Conservation (phyloP, 2,113 vertebrate genomes). For the Glaucidium brasilianum region DNA sequence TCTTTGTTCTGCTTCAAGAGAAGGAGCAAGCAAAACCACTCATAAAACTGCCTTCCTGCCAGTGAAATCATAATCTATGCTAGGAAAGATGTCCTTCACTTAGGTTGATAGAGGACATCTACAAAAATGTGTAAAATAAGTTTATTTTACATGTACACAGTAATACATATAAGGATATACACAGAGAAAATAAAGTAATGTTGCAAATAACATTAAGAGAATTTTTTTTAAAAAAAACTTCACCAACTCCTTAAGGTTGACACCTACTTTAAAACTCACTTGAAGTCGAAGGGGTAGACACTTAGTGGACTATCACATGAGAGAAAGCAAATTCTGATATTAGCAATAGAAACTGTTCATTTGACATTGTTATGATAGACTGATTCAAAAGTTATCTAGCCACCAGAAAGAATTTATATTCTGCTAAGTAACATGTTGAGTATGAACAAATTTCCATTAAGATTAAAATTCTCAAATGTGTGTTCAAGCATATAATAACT, state of each 20-base stretch:
- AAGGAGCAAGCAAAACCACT: constrained; percentile 64
- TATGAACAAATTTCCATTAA: background rate
- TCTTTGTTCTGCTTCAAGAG: constrained; percentile 40
- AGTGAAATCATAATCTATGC: constrained; percentile 28
- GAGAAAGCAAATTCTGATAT: background rate
- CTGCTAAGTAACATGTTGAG: background rate
- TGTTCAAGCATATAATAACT: constrained; percentile 19
- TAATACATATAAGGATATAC: background rate
- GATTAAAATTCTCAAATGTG: background rate
- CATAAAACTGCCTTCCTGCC: constrained; percentile 61
- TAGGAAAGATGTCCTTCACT: constrained; percentile 47
- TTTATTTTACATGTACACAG: background rate
- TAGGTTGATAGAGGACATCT: background rate
- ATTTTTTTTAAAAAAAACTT: background rate
- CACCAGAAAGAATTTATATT: background rate
- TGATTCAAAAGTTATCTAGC: background rate
- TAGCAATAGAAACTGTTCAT: background rate
- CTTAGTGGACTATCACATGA: background rate
- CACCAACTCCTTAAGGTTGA: background rate
- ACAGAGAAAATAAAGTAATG: background rate
- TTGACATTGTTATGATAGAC: background rate
- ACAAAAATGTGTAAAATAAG: background rate
- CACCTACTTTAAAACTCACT: background rate
- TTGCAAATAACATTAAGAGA: background rate
- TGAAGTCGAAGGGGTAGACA: background rate